Percentiles rank a stretch among this genome's conserved stretches.
Evolutionary conservation across 2,113 vertebrate genomes (phyloP).

Genomic region (Nesoenas mayeri): DNA sequence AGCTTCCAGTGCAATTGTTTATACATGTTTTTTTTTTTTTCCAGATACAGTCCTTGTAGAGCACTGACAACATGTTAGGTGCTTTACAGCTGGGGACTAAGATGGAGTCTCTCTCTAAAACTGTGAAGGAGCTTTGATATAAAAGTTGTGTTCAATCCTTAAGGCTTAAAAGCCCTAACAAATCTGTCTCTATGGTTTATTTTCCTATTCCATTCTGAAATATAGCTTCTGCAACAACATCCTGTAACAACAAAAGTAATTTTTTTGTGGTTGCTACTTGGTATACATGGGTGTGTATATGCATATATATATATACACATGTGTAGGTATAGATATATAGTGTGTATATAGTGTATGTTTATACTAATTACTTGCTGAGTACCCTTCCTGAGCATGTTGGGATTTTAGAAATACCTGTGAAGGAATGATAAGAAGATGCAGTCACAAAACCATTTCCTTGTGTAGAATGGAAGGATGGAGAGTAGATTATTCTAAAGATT

Average conservation of each 20-base stretch:
- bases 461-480: not conserved
- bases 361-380: not conserved
- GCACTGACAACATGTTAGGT: not conserved
- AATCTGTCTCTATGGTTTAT: not conserved
- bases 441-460: not conserved
- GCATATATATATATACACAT: accelerated
- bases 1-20: not conserved
- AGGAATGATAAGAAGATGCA: not conserved
- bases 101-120: not conserved
- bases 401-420: not conserved
- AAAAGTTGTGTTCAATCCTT: not conserved
- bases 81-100: not conserved
- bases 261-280: not conserved
- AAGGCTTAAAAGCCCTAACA: not conserved
- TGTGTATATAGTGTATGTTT: not conserved
- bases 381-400: not conserved
- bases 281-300: accelerated
- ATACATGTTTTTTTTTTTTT: not conserved
- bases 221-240: not conserved
- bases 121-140: not conserved
- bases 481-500: not conserved
- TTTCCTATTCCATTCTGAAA: not conserved
- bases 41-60: not conserved
- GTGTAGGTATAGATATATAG: not conserved
- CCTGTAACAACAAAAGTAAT: not conserved